Evolutionary conservation across 1,140 invertebrate species (phyloP).

Genomic region (Homarus americanus): DNA sequence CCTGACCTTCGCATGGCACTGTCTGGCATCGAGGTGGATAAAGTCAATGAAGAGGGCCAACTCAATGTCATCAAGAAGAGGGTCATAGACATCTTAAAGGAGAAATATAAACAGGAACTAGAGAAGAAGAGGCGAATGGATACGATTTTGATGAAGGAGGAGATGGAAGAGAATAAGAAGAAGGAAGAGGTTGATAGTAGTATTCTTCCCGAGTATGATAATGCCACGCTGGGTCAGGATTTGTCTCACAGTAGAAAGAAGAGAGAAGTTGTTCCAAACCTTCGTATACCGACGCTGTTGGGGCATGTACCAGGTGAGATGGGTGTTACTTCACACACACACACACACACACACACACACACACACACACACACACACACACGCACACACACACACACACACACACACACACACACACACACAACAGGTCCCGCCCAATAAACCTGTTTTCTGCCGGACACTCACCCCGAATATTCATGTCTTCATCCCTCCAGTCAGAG

Average conservation of each 20-base stretch:
- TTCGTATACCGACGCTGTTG: slow-evolving; percentile 6
- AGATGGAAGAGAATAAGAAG: too few relatives aligned
- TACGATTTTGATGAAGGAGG: not conserved
- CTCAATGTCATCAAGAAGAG: slow-evolving; percentile 1
- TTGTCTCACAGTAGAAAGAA: not conserved
- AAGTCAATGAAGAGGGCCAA: not conserved
- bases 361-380: not conserved
- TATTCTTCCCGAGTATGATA: not conserved
- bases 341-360: not conserved
- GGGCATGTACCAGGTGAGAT: slow-evolving; percentile 33
- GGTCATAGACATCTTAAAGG: slow-evolving; percentile 5
- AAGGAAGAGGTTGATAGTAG: not conserved
- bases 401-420: not conserved
- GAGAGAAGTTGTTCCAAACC: slow-evolving; percentile 14
- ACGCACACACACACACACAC: not conserved
- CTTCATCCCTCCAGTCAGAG: too few relatives aligned
- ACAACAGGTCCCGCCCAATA: not conserved
- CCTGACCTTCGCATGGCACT: not conserved
- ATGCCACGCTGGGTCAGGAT: not conserved
- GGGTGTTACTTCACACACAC: not conserved
- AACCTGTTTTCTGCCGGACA: too few relatives aligned
- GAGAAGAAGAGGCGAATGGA: not conserved
- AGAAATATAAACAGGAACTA: not conserved
- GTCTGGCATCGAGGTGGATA: not conserved
- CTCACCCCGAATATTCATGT: too few relatives aligned